Evolutionary conservation across 1,140 invertebrate species (phyloP).

Genomic region (Drosophila leontia): DNA sequence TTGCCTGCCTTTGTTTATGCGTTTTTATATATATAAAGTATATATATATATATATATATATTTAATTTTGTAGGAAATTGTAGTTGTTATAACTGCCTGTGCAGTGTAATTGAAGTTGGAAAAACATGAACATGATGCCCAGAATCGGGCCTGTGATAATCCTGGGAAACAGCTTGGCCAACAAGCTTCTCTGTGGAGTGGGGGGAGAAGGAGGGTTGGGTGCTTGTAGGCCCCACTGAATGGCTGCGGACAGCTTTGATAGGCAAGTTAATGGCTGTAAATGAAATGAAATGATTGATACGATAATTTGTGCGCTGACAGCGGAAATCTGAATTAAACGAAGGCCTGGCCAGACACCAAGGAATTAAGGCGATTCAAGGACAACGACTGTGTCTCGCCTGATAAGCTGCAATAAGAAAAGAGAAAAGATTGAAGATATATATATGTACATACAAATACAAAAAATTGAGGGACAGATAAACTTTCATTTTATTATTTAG

Average conservation of each 20-base stretch:
- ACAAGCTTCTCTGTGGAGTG: background rate
- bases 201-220: too few relatives aligned
- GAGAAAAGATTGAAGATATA: background rate
- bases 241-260: slow-evolving; percentile 25
- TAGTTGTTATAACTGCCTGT: slow-evolving; percentile 27
- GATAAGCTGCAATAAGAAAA: slow-evolving; percentile 1
- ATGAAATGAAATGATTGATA: slow-evolving; percentile 38
- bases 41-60: background rate
- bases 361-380: slow-evolving; percentile 19
- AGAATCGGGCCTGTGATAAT: background rate
- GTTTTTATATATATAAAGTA: too few relatives aligned
- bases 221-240: too few relatives aligned
- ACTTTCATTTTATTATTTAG: too few relatives aligned
- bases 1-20: too few relatives aligned
- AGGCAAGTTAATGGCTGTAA: slow-evolving; percentile 33
- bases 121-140: slow-evolving; percentile 3
- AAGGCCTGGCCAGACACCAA: background rate
- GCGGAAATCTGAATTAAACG: slow-evolving; percentile 20
- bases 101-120: slow-evolving; percentile 32
- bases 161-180: slow-evolving; percentile 27
- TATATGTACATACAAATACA: background rate
- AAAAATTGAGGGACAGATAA: background rate
- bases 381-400: background rate
- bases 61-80: slow-evolving; percentile 1
- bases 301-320: slow-evolving; percentile 35